phyloP scores from a whole-genome alignment of 2,888 invertebrate species.

The Anthophora plumipes region DNA sequence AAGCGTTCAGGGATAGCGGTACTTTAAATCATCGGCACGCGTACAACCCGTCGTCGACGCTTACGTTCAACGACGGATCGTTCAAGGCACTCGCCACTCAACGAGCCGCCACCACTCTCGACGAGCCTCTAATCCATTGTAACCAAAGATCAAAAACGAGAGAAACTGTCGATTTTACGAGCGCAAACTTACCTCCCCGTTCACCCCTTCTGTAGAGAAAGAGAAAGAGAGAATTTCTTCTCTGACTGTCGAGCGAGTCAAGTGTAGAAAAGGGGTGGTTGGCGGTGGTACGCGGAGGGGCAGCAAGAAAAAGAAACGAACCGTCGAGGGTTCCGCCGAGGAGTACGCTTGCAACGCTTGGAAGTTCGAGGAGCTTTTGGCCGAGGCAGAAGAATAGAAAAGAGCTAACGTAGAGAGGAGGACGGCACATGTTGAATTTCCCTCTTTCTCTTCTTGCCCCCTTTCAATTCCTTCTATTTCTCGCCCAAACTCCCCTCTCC shows the following conservation, averaged over 20 bases:
- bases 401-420: constrained; percentile 46
- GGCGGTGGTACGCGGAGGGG: constrained; percentile 15
- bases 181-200: constrained; percentile 40
- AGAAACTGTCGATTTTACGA: constrained; percentile 64
- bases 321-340: constrained; percentile 44
- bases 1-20: constrained; percentile 63
- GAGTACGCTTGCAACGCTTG: constrained; percentile 44
- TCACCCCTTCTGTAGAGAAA: no score
- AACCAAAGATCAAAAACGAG: constrained; percentile 75
- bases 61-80: constrained; percentile 40
- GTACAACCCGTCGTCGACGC: constrained; percentile 49
- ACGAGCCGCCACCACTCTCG: constrained; percentile 27
- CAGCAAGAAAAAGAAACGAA: constrained; percentile 50
- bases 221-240: not conserved
- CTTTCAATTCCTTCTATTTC: constrained; percentile 7
- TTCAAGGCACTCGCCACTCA: constrained; percentile 32
- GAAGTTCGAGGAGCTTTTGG: constrained; percentile 66
- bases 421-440: constrained; percentile 63
- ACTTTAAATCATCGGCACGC: constrained; percentile 69
- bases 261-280: constrained; percentile 15
- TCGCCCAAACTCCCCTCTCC: not conserved
- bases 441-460: constrained; percentile 30
- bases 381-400: constrained; percentile 50
- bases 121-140: constrained; percentile 74
- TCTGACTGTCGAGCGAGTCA: constrained; percentile 25